Base-by-base conservation (phyloP, 1,140 invertebrate genomes). In the Drosophila trapezifrons region DNA sequence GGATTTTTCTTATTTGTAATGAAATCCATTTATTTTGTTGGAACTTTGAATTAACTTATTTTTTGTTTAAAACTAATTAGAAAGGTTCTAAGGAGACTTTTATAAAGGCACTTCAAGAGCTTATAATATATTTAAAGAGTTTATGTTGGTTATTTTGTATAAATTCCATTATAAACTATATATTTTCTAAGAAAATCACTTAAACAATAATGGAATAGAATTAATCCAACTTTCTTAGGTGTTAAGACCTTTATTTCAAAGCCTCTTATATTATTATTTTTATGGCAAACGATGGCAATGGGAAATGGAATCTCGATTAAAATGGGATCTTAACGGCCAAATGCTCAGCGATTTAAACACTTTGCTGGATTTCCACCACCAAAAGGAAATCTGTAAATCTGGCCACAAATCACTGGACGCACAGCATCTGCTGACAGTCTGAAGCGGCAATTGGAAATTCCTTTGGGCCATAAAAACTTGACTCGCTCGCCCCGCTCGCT, bases 371-470 rank as follows among this genome's bases (percentile, higher is more conserved):
- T 35, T 54, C 13, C n/a, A 17, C 29, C 58, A 52, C 32, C 51
- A 37, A 32, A 29, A 20, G 18, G 20, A 54, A 54, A 54, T 54
- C 51, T 60, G 59, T 37, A 62, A 62, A 54, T 62, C 32, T 62
- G 55, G 35, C 37, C 75, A 78, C 69, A 79, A 79, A 78, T 79
- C 77, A 79, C 52, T 49, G 38, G 52, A 52, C 37, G 15, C 47
- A 17, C 58, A 29, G 57, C 72, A 78, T 64, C 69, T 74, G 76
- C 69, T 64, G 77, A 79, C 76, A 78, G 77, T 67, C 62, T 73
- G 77, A 78, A 54, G 46, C 46, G 62, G 58, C 76, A 78, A 79
- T 69, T 79, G 77, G 62, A 78, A 78, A 74, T 79, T 78, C 70
- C 65, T 74, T 45, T 3, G 46, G 77, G 70, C 76, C 69, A 79